Evolutionary conservation across 2,888 invertebrate genomes (phyloP), one percentile per base, ranked within the genome.

Genomic region (Julus scandinavius): DNA sequence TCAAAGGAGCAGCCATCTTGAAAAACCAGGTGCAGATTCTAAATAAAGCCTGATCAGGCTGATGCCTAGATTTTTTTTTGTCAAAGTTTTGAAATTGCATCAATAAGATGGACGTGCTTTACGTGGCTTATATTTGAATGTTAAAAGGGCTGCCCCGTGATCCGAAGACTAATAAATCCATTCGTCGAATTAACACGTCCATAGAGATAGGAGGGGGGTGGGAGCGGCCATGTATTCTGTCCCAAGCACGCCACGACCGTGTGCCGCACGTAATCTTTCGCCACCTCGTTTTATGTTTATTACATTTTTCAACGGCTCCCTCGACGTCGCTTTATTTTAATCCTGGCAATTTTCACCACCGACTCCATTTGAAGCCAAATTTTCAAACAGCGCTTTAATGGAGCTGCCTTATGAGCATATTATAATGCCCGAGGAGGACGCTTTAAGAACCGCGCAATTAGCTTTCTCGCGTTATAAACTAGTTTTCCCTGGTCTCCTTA

Each of bases 271-370:
- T 63, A 63, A 63, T 63, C 63, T 63, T 20, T 5, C 58, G 5
- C 5, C 58, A 58, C 58, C 58, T 63, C 63, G 63, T 63, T 63
- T 63, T 63, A 63, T 9, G 63, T 63, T 63, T 63, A 63, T 63
- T 63, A 63, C n/a, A 63, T n/a, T 63, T 63, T 63, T 63, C 6
- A 63, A 63, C 63, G 20, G n/a, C 63, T 63, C 63, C 63, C 63
- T 63, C 63, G 63, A 63, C 20, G 63, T n/a, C 63, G 63, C 63
- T 63, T 63, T 63, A 20, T n/a, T 63, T 63, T 63, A 63, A n/a
- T 63, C 63, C n/a, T 29, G 17, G n/a, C 20, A 63, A 63, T 63
- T 63, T 63, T 63, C 63, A n/a, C 20, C 20, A 7, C 20, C 63
- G n/a, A 58, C 63, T 63, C 63, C 63, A 63, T 20, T 63, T 15